Evolutionary conservation across 2,888 invertebrate species (phyloP).

Genomic region (Apotomis turbidana): DNA sequence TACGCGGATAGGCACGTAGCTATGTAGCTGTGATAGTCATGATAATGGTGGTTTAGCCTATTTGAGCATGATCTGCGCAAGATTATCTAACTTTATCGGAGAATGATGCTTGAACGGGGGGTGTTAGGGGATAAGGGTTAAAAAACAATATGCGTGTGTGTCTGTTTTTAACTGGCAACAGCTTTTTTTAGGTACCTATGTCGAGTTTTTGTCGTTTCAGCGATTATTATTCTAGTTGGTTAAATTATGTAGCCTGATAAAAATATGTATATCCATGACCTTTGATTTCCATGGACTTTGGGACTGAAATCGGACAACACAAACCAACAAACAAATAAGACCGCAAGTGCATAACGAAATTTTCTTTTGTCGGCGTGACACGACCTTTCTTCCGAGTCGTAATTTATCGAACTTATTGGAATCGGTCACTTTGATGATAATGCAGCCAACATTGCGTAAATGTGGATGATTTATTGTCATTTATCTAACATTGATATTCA

Average conservation of each 20-base stretch:
- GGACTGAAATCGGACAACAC: not conserved
- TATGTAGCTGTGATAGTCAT: conserved; percentile 8
- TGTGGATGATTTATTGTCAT: conserved; percentile 19
- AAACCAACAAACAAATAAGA: conserved; percentile 8
- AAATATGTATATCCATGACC: not conserved
- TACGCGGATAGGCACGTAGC: conserved; percentile 17
- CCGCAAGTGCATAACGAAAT: conserved; percentile 12
- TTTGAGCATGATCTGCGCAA: conserved; percentile 12
- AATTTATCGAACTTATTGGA: conserved; percentile 14
- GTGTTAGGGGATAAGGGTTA: too few species aligned
- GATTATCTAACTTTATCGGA: conserved; percentile 16
- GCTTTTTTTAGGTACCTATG: too few species aligned
- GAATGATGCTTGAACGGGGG: not conserved
- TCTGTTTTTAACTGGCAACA: too few species aligned
- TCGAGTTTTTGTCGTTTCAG: too few species aligned
- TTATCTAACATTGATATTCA: conserved; percentile 2
- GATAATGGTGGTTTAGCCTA: conserved; percentile 5
- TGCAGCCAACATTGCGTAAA: conserved; percentile 2
- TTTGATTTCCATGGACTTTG: conserved; percentile 5
- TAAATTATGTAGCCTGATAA: not conserved
- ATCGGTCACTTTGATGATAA: conserved; percentile 26
- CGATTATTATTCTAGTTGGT: too few species aligned
- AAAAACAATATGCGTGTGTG: too few species aligned
- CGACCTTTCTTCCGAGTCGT: conserved; percentile 16
- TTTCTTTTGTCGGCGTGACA: conserved; percentile 25